Conservation (phyloP, 2,888 invertebrate species). For the Villa cingulata region DNA sequence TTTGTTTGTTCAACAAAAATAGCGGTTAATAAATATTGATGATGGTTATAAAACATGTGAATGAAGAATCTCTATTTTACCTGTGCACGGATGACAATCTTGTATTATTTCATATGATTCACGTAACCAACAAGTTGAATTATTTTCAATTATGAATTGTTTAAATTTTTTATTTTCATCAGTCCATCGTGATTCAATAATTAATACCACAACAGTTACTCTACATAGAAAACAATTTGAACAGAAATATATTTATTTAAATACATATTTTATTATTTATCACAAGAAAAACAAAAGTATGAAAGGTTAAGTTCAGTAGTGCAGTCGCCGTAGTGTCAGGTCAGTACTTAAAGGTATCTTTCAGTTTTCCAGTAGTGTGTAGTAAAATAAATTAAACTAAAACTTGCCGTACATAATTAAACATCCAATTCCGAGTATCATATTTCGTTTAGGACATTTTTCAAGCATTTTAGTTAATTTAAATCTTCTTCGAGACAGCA, state of each 20-base stretch:
- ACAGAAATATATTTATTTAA: too few relatives aligned
- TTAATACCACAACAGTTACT: constrained; percentile 64
- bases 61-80: too few relatives aligned
- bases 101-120: constrained; percentile 58
- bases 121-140: constrained; percentile 61
- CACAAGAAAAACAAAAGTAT: too few relatives aligned
- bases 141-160: constrained; percentile 58
- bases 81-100: constrained; percentile 76
- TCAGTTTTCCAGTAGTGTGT: too few relatives aligned
- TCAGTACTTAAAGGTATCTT: too few relatives aligned
- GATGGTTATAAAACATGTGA: too few relatives aligned
- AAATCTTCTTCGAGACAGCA: too few relatives aligned
- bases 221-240: constrained; percentile 32
- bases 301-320: too few relatives aligned
- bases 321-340: too few relatives aligned
- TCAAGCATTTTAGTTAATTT: constrained; percentile 75
- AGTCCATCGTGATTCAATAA: constrained; percentile 66
- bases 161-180: constrained; percentile 43
- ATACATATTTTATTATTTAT: too few relatives aligned
- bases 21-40: too few relatives aligned
- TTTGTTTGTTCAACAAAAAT: neutral
- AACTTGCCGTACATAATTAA: neutral
- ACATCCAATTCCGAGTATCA: constrained; percentile 58
- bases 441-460: constrained; percentile 69
- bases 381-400: neutral